Base-by-base conservation (phyloP, 2,888 invertebrate genomes). In the Caenorhabditis drosophilae region DNA sequence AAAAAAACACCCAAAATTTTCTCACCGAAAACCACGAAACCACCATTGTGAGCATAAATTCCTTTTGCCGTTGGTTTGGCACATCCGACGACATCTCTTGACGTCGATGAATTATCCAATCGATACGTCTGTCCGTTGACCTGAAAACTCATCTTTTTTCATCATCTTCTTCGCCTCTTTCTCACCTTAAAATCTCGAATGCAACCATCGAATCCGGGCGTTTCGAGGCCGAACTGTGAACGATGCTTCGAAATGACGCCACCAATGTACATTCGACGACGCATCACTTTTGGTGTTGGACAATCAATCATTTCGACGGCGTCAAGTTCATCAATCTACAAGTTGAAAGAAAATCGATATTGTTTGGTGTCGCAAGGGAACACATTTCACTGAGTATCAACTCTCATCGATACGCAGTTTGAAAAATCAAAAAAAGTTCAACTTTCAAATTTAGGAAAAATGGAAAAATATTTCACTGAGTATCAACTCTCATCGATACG, bases 251-350 rank as follows among this genome's bases (percentile, higher is more conserved):
- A 78, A 57, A 81, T 79, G 20, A 82, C 77, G 38, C 82, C 82
- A 20, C 82, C 82, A 23, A 82, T 67, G 64, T 75, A 82, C 73
- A 82, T 71, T 25, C 82, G 55, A 27, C 73, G 62, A 27, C 67
- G 58, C 77, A 79, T 81, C 23, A 82, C 82, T 41, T 79, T 77
- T n/a, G 82, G 81, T 18, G 70, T 63, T 2, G 81, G 81, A 34
- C 74, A 73, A 44, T 82, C 78, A 26, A 41, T 20, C 67, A 81
- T 69, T 15, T 57, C 56, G 15, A 68, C 73, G 7, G 72, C 42
- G 7, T 68, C 46, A 35, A 74, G 38, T 35, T 77, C 77, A 56
- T 81, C 81, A 4, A 79, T 63, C 69, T 70, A 49, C 12, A 42
- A 42, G 16, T 42, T 45, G n/a, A 45, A 36, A 36, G n/a, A 36